Evolutionary conservation across 2,888 invertebrate genomes (phyloP).

Genomic region (Hypselothyrea guttata): DNA sequence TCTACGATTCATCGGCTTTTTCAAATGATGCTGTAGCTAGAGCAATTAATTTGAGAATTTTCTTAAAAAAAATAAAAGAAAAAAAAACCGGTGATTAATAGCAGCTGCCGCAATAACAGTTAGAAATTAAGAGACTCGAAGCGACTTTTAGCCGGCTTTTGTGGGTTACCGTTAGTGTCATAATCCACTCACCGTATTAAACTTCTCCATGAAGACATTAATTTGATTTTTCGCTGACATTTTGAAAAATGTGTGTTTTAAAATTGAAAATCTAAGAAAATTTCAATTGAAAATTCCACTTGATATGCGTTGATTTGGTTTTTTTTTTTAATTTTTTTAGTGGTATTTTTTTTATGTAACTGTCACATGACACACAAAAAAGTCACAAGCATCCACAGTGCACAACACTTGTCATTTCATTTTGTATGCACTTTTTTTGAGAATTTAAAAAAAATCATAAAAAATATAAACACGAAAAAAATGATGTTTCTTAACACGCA

Average conservation of each 20-base stretch:
- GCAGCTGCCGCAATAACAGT: too few relatives aligned
- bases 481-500: too few relatives aligned
- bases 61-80: too few relatives aligned
- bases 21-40: too few relatives aligned
- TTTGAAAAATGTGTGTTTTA: constrained; percentile 32
- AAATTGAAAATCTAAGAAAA: too few relatives aligned
- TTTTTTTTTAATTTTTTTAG: too few relatives aligned
- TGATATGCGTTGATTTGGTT: too few relatives aligned
- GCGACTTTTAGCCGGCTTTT: not conserved
- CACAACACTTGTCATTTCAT: constrained; percentile 16
- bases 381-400: constrained; percentile 15
- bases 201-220: constrained; percentile 88
- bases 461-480: constrained; percentile 1
- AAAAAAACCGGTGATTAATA: not conserved
- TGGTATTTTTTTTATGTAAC: too few relatives aligned
- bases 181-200: constrained; percentile 87
- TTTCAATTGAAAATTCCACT: not conserved
- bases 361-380: constrained; percentile 3
- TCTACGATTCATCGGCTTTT: too few relatives aligned
- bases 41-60: too few relatives aligned
- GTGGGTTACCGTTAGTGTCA: not conserved
- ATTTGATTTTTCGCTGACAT: constrained; percentile 89
- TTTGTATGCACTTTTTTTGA: not conserved
- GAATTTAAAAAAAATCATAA: constrained; percentile 14
- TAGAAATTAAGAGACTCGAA: too few relatives aligned